Base-by-base conservation (phyloP, 2,888 invertebrate species). In the Sphinx pinastri region DNA sequence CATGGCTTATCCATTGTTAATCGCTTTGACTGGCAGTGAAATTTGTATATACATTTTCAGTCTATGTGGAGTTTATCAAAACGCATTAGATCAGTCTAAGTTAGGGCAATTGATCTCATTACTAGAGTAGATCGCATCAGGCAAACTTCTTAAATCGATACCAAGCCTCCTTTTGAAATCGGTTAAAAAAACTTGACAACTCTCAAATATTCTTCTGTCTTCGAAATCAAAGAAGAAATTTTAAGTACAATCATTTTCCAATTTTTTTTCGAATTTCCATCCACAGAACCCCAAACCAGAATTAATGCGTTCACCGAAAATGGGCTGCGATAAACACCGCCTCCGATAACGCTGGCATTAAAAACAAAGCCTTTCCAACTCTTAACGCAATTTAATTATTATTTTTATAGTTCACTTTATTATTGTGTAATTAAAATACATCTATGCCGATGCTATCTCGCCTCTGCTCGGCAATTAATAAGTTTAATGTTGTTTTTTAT, bases 331-430 rank as follows among this genome's bases (percentile, higher is more conserved):
- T 63, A 63, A 63, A 45, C 11, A 19, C 70, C 63, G 51, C 69
- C 45, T 25, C 63, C 68, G 82, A 82, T 81, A 83, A 81, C 69
- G 51, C 2, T 68, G 19, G 47, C 11, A 47, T 63, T n/a, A n/a
- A 60, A 70, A 60, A 60, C 13, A 49, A 63, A 63, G 19, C 13
- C 19, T 49, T 58, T 58, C 11, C 19, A 55, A 52, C 16, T 60
- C 82, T 89, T 90, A 90, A 89, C 88, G 85, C 73, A 59, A n/a
- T 67, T 81, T 90, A 89, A 90, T 90, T 89, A 90, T 88, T 89
- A 89, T 85, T 90, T 89, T 90, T 87, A 88, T 85, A 80, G 81
- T 79, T 73, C 69, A 75, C 69, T 78, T 77, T 80, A 74, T 75
- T 76, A 78, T 75, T 76, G 79, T 78, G 79, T 81, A 80, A 63